phyloP scores from a whole-genome alignment of 1,140 invertebrate species.

The Druon quercuslanigerum region DNA sequence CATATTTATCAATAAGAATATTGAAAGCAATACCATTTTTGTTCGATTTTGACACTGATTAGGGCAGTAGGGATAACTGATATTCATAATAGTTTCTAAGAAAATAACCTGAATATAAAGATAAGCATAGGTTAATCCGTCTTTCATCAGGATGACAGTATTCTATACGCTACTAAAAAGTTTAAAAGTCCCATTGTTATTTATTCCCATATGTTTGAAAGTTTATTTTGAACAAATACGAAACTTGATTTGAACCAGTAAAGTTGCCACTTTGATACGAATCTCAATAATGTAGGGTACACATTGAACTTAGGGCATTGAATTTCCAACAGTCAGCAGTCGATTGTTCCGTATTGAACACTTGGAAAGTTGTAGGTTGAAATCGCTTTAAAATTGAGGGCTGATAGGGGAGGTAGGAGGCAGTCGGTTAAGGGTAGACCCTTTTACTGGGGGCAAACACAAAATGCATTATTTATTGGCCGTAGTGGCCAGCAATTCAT shows the following conservation, averaged over 20 bases:
- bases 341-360: constrained; percentile 28
- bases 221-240: not conserved
- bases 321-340: constrained; percentile 17
- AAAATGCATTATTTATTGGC: constrained; percentile 69
- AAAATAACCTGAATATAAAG: no score
- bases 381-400: constrained; percentile 62
- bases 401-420: constrained; percentile 11
- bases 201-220: no score
- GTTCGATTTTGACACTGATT: no score
- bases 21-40: no score
- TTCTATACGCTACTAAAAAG: no score
- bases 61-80: no score
- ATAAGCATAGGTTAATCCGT: no score
- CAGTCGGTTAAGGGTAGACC: constrained; percentile 47
- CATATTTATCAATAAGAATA: no score
- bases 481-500: constrained; percentile 62
- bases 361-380: constrained; percentile 38
- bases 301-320: constrained; percentile 5
- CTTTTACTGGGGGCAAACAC: constrained; percentile 68
- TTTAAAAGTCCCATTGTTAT: no score
- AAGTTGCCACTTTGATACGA: not conserved
- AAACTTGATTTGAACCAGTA: not conserved
- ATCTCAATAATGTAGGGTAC: not conserved
- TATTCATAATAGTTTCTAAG: no score
- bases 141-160: no score